A percentile compares a stretch with the other conserved stretches of the same genome.
These are phyloP conservation scores for Unio delphinus DNA, from an alignment of 2,888 invertebrate species.

Conservation along the genomic window DNA sequence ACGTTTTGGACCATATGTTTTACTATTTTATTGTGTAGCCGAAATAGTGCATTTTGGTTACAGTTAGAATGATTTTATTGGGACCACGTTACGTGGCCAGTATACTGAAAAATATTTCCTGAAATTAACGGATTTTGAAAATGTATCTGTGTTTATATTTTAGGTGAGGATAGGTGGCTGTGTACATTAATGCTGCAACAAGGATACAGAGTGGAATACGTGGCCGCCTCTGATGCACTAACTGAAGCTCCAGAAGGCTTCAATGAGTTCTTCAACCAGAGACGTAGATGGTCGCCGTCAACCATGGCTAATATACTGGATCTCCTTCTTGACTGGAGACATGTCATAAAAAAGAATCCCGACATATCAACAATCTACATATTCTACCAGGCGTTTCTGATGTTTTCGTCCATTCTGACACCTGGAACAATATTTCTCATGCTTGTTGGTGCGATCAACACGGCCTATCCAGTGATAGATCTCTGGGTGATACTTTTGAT, in stretches of 20 bases:
- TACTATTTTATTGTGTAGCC: no score
- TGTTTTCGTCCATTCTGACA: constrained; percentile 89
- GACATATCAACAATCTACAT: constrained; percentile 41
- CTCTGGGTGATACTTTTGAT: constrained; percentile 73
- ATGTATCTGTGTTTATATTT: neutral
- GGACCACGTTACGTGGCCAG: no score
- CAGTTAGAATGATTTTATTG: no score
- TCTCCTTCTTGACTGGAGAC: constrained; percentile 25
- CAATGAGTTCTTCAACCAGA: constrained; percentile 42
- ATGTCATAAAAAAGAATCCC: constrained; percentile 20
- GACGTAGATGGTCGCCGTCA: constrained; percentile 53
- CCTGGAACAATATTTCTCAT: constrained; percentile 82
- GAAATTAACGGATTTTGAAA: no score
- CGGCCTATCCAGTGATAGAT: constrained; percentile 73
- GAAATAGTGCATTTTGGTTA: no score
- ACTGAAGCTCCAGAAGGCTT: constrained; percentile 47
- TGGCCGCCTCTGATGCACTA: constrained; percentile 48
- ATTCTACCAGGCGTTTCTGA: constrained; percentile 34
- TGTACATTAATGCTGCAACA: constrained; percentile 49
- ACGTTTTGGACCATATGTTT: no score
- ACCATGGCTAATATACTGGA: constrained; percentile 55
- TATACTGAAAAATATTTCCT: no score
- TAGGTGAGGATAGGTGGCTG: constrained; percentile 55
- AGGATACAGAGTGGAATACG: constrained; percentile 49
- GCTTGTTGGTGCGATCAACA: constrained; percentile 75